Evolutionary conservation across 2,797 vertebrate species (phyloP), one percentile per base, ranked within the genome.

Genomic region (Trachops cirrhosus): DNA sequence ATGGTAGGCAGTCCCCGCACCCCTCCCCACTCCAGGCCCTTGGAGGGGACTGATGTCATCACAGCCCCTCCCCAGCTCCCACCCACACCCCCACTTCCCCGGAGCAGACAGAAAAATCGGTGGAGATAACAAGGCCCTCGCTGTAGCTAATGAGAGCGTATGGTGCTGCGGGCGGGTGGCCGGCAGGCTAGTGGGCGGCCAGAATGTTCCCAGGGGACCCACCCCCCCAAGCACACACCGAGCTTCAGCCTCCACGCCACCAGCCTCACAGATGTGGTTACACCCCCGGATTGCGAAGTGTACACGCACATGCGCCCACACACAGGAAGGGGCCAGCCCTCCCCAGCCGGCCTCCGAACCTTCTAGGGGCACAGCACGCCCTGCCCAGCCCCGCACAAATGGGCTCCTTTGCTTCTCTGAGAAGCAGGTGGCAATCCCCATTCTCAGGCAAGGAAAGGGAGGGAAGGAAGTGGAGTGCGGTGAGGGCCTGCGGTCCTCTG

Each of bases 131-230:
- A 93, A 98, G 79, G 93, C 90, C 64, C 41, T 96, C 0, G 0
- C 41, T 93, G 86, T 37, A 67, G 74, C 94, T 97, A 97, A 98
- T 97, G 96, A 96, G 95, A 92, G 32, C 10, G n/a, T 24, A 73
- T 29, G 5, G 68, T 29, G 22, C 64, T 44, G 41, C 2, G 0
- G 59, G 26, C 64, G 80, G 80, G 44, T 48, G 64, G 39, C 57
- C 88, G 32, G 18, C 54, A 83, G 70, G 67, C 59, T 64, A 68
- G 71, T 93, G 68, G 89, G 85, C 50, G 64, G 95, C 80, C 79
- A 92, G 84, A 50, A 39, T 93, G 74, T 70, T 94, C 96, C 89
- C 95, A 0, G 11, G 91, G 91, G 96, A 83, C 48, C 50, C 71
- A 5, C 54, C 39, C 62, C 87, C 14, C 54, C 62, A 62, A 1